Evolutionary conservation across 2,797 vertebrate species (phyloP), one percentile per base, ranked within the genome.

Genomic region (Poecilia gillii): DNA sequence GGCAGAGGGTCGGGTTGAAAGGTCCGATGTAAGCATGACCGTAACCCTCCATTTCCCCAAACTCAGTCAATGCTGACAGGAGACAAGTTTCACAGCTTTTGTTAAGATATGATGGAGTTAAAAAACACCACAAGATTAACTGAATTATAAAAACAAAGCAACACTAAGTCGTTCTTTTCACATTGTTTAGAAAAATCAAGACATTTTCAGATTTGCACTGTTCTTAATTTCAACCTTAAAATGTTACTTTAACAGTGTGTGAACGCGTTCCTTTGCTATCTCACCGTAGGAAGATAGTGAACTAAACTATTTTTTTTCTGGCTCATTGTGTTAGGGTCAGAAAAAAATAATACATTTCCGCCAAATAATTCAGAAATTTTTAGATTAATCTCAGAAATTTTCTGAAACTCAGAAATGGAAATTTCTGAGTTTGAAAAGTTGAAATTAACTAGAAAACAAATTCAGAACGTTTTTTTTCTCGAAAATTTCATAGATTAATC

Each of bases 11-110:
- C 0, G 97, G 94, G 81, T 96, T 97, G 75, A 96, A 94, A 0
- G 96, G 97, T 0, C 97, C 97, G 3, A 97, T 94, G 71, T 97
- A 87, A 5, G 92, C 96, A 0, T 96, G 85, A 75, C 94, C 95
- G 0, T 94, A 96, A 1, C 94, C 87, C 6, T 97, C 93, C 36
- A 94, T 92, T 0, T 89, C 83, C 2, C 91, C 83, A 0, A 97
- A 87, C 0, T 91, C 92, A 0, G 86, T 88, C 46, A 98, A 86
- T 1, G 96, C 96, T 94, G 72, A 31, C 79, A 84, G 64, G 53
- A 47, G 31, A 41, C 4, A 43, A 25, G 36, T 68, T 41, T 43
- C n/a, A 72, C 76, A 47, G 36, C 45, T 66, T 47, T 76, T 9
- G 4, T 39, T 39, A 39, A 13, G 9, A 55, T 12, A 49, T 49